These are phyloP conservation scores for Chymomyza costata DNA, from an alignment of 1,140 invertebrate genomes.

Conservation along the genomic window DNA sequence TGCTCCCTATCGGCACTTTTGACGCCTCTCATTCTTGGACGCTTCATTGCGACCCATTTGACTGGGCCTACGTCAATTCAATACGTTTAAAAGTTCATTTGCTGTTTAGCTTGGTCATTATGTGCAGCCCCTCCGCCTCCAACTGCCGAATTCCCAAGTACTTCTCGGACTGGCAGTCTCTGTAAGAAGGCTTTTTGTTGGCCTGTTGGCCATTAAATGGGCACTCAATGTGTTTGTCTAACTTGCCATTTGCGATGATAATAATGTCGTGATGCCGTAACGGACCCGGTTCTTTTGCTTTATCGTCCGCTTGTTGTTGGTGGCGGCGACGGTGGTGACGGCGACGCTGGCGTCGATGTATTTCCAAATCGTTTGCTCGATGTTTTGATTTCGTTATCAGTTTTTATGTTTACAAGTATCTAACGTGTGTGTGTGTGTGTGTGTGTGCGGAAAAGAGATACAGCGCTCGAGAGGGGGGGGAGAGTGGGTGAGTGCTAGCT, in stretches of 20 bases:
- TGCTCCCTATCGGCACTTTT: too few relatives aligned
- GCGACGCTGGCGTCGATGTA: constrained; percentile 46
- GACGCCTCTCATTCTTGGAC: too few relatives aligned
- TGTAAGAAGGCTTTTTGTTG: too few relatives aligned
- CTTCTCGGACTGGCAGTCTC: constrained; percentile 17
- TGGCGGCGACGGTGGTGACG: constrained; percentile 8
- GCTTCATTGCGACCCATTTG: too few relatives aligned
- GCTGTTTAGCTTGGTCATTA: constrained; percentile 70
- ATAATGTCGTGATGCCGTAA: constrained; percentile 71
- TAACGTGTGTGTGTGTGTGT: constrained; percentile 9
- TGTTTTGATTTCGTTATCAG: constrained; percentile 72
- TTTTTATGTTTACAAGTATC: constrained; percentile 71
- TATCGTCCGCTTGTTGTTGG: constrained; percentile 14
- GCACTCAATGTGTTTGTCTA: constrained; percentile 72
- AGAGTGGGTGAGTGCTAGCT: constrained; percentile 11
- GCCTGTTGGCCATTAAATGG: constrained; percentile 61
- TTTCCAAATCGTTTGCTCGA: constrained; percentile 69
- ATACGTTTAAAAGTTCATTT: constrained; percentile 72
- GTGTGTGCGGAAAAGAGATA: too few relatives aligned
- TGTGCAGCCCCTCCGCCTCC: constrained; percentile 27
- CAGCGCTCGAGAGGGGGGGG: too few relatives aligned
- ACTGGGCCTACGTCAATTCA: constrained; percentile 53
- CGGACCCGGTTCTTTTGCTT: constrained; percentile 36
- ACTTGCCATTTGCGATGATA: constrained; percentile 72
- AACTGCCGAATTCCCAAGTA: constrained; percentile 9